phyloP scores from a whole-genome alignment of 2,797 vertebrate species.

The Novumbra hubbsi region DNA sequence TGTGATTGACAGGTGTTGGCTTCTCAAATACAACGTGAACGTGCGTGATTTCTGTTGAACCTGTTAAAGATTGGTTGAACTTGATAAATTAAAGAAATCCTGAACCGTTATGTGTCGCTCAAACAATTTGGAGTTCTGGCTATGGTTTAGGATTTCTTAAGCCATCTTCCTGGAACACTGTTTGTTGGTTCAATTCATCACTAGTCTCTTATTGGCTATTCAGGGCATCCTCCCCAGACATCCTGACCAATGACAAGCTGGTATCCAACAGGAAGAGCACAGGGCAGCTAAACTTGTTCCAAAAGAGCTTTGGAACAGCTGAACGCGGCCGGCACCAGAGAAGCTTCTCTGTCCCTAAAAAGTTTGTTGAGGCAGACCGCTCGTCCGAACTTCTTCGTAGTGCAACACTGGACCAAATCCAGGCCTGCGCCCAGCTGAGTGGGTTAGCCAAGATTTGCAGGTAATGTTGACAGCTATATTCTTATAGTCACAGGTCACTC shows the following conservation, averaged over 20 bases:
- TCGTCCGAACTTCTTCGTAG: slow-evolving; percentile 89
- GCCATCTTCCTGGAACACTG: too few relatives aligned
- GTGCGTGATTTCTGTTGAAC: too few relatives aligned
- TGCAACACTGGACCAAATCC: slow-evolving; percentile 93
- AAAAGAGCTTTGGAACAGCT: slow-evolving; percentile 66
- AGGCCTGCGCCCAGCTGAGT: slow-evolving; percentile 88
- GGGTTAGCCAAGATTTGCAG: slow-evolving; percentile 80
- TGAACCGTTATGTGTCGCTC: too few relatives aligned
- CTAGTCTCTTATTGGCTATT: slow-evolving; percentile 7
- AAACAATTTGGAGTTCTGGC: too few relatives aligned
- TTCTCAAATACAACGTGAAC: too few relatives aligned
- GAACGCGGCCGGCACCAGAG: slow-evolving; percentile 91
- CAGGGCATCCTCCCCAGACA: slow-evolving; percentile 93
- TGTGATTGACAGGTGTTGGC: too few relatives aligned
- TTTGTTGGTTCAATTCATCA: neutral
- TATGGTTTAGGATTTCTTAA: too few relatives aligned
- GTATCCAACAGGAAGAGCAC: slow-evolving; percentile 91
- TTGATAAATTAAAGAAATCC: too few relatives aligned
- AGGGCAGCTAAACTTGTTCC: slow-evolving; percentile 83
- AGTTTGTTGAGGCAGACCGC: slow-evolving; percentile 85
- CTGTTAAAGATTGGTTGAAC: too few relatives aligned
- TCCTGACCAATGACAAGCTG: slow-evolving; percentile 83
- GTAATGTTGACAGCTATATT: neutral
- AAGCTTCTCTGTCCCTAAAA: slow-evolving; percentile 97
- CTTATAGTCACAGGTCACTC: too few relatives aligned